Conservation (phyloP, 2,888 invertebrate species). For the Rhodophaea formosa region DNA sequence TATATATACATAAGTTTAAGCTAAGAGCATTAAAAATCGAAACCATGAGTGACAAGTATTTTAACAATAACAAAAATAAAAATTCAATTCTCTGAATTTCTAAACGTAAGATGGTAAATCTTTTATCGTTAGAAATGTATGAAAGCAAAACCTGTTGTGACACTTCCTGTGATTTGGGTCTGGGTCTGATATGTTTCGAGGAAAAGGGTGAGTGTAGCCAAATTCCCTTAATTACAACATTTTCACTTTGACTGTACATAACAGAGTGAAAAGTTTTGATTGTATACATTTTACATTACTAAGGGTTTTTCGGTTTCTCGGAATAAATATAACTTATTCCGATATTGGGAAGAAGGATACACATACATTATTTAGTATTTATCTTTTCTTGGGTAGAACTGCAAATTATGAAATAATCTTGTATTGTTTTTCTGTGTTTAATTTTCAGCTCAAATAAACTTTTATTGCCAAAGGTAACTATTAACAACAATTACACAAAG, state of each 20-base stretch:
- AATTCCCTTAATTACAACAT: background rate
- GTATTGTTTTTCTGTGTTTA: too few species aligned
- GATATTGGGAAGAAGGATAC: too few species aligned
- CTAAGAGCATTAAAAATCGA: too few species aligned
- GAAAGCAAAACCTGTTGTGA: background rate
- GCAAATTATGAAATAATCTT: too few species aligned
- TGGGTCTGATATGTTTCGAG: background rate
- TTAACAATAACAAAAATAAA: too few species aligned
- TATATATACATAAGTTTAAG: too few species aligned
- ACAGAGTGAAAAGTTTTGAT: background rate
- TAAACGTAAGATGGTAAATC: background rate
- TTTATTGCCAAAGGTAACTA: background rate
- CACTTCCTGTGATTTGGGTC: slow-evolving; percentile 7
- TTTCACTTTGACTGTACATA: background rate
- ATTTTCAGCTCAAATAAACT: background rate
- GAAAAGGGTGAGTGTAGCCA: background rate
- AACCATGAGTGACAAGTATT: too few species aligned
- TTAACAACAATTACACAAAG: background rate
- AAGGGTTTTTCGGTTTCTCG: background rate
- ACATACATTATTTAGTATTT: too few species aligned
- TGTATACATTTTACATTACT: background rate
- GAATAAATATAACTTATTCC: too few species aligned
- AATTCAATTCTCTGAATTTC: background rate
- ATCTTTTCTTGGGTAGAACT: too few species aligned
- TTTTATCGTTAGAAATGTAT: slow-evolving; percentile 5